A percentile compares a stretch with the other conserved stretches of the same genome.
phyloP scores from a whole-genome alignment of 2,113 vertebrate species.

The Acanthisitta chloris region DNA sequence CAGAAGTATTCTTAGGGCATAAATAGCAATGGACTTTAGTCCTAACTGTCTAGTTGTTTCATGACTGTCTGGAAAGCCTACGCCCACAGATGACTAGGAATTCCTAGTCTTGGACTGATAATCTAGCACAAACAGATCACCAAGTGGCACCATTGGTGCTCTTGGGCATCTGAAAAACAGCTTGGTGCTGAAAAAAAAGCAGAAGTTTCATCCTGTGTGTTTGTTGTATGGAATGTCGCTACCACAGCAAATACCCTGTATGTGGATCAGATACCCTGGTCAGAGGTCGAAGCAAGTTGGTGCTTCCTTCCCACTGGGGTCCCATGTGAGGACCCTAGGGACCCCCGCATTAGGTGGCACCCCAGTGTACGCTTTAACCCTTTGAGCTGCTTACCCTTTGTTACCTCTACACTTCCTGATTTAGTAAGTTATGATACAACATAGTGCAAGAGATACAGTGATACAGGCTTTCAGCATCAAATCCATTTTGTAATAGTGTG shows the following conservation, averaged over 20 bases:
- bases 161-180: background rate
- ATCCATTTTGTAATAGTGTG: background rate
- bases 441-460: background rate
- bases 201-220: background rate
- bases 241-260: background rate
- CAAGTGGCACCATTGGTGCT: background rate
- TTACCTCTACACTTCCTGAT: background rate
- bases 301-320: background rate
- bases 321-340: accelerated
- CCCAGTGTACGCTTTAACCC: background rate
- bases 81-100: background rate
- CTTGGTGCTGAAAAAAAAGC: background rate
- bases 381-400: background rate
- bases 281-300: background rate
- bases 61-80: background rate
- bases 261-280: background rate
- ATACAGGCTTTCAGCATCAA: background rate
- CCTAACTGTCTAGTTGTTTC: background rate
- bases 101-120: background rate
- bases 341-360: background rate
- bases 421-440: background rate
- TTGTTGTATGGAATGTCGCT: background rate
- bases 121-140: background rate
- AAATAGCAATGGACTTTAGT: background rate
- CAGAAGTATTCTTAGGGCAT: background rate